Conservation (phyloP, 2,797 vertebrate species). For the Dryobates pubescens region DNA sequence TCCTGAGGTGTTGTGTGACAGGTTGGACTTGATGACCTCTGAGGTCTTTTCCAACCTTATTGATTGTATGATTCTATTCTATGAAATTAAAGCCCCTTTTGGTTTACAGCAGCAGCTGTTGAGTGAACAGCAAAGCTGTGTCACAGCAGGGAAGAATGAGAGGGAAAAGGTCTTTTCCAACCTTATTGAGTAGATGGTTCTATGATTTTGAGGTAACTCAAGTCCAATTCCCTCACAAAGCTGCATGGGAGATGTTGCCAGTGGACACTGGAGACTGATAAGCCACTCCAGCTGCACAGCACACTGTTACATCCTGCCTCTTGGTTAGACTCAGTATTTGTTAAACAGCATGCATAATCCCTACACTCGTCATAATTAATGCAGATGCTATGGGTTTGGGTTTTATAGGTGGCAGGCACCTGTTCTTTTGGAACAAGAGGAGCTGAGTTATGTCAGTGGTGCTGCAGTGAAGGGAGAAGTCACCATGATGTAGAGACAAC, state of each 20-base stretch:
- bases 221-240: neutral
- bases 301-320: neutral
- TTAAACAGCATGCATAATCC: neutral
- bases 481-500: conserved; percentile 9
- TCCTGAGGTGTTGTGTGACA: too few relatives aligned
- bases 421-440: neutral
- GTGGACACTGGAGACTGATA: neutral
- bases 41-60: too few relatives aligned
- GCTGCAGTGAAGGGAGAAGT: neutral
- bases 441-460: neutral
- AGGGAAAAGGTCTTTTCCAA: too few relatives aligned
- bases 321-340: neutral
- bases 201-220: neutral
- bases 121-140: too few relatives aligned
- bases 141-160: too few relatives aligned
- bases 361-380: neutral
- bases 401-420: neutral
- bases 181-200: too few relatives aligned
- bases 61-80: too few relatives aligned
- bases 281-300: neutral
- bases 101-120: too few relatives aligned
- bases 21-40: too few relatives aligned
- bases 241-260: neutral
- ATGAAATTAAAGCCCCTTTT: too few relatives aligned
- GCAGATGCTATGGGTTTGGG: neutral